Conservation (phyloP, 2,797 vertebrate genomes). For the Spinibarbus caldwelli region DNA sequence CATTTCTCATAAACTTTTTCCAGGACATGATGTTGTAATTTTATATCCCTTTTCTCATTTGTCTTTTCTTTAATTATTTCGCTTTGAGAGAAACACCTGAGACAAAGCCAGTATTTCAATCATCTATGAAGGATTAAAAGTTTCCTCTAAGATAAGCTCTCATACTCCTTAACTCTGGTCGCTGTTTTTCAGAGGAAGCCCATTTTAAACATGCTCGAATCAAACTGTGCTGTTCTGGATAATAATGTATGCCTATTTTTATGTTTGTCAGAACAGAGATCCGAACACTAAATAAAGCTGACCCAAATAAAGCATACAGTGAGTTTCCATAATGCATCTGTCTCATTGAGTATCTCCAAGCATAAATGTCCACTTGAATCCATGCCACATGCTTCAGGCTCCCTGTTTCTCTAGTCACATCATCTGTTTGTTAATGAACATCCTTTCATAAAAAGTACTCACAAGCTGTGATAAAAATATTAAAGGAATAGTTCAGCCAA, state of each 20-base stretch:
- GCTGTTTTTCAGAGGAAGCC: not conserved
- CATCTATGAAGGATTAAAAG: too few relatives aligned
- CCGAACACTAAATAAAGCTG: slow-evolving; percentile 15
- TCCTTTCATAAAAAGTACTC: not conserved
- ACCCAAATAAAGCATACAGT: slow-evolving; percentile 16
- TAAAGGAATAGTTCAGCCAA: too few relatives aligned
- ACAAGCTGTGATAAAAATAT: not conserved
- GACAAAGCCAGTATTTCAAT: too few relatives aligned
- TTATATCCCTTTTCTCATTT: not conserved
- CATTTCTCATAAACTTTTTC: not conserved
- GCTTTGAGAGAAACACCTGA: not conserved
- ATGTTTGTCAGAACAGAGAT: not conserved
- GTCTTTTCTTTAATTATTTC: too few relatives aligned
- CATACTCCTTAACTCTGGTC: not conserved
- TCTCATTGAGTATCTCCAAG: not conserved
- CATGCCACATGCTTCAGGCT: not conserved
- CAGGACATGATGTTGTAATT: not conserved
- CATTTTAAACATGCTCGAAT: not conserved
- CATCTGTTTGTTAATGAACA: not conserved
- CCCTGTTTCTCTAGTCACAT: not conserved
- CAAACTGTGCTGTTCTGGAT: not conserved
- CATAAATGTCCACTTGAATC: not conserved
- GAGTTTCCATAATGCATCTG: slow-evolving; percentile 25
- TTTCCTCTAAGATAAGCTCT: not conserved
- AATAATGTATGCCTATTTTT: not conserved